Percentiles rank a stretch among this genome's conserved stretches.
phyloP scores from a whole-genome alignment of 1,140 invertebrate genomes.

The Drosophila lacertosa region DNA sequence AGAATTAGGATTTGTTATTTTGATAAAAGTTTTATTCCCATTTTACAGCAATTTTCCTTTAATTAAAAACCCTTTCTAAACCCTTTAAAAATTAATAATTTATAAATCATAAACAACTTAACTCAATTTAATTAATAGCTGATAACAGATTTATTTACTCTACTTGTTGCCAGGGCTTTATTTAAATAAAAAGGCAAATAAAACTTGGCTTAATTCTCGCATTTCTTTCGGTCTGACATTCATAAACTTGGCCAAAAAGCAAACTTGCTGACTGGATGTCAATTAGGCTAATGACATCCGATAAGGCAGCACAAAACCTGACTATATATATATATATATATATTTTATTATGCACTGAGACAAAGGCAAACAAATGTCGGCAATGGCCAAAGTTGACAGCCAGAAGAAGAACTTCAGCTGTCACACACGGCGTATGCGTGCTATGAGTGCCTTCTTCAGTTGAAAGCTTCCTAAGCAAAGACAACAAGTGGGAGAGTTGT shows the following conservation, averaged over 20 bases:
- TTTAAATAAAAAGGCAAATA: not conserved
- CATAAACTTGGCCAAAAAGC: conserved; percentile 4
- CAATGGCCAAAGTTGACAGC: conserved; percentile 28
- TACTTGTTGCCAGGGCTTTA: not conserved
- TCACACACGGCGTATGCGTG: conserved; percentile 59
- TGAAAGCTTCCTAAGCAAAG: not conserved
- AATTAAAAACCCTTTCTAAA: too few species aligned
- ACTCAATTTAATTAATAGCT: too few species aligned
- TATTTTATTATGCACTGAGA: conserved; percentile 21
- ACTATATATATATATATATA: not conserved
- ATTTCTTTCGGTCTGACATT: conserved; percentile 1
- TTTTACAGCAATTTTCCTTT: too few species aligned
- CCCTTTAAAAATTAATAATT: too few species aligned
- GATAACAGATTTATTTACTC: too few species aligned
- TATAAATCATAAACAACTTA: too few species aligned
- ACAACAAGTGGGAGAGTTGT: not conserved
- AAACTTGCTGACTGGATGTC: conserved; percentile 28
- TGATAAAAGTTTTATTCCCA: too few species aligned
- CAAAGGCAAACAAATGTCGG: conserved; percentile 30
- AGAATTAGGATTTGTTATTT: too few species aligned
- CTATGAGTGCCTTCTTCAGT: conserved; percentile 25
- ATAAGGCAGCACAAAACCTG: conserved; percentile 10
- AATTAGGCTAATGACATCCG: conserved; percentile 46
- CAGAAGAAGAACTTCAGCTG: conserved; percentile 26
- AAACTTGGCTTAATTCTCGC: not conserved